A percentile compares a stretch with the other conserved stretches of the same genome.
Evolutionary conservation across 2,888 invertebrate genomes (phyloP).

Genomic region (Drosophila acutilabella): DNA sequence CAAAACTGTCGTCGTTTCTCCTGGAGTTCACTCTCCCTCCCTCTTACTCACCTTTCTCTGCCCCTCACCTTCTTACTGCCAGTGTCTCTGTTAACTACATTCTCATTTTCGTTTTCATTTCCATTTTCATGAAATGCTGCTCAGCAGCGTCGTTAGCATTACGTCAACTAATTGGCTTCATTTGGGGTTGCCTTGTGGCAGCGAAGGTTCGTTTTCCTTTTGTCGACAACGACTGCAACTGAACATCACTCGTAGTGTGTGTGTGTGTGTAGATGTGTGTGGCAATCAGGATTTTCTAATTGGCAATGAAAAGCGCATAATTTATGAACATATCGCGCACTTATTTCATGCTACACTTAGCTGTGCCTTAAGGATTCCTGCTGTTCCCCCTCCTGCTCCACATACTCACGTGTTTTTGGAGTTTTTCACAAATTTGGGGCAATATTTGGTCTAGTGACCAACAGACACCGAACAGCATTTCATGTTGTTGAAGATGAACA

Average conservation of each 20-base stretch:
- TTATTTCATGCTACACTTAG: conserved; percentile 68
- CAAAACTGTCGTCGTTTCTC: conserved; percentile 59
- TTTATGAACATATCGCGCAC: conserved; percentile 75
- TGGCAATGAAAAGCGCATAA: conserved; percentile 79
- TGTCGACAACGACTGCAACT: conserved; percentile 40
- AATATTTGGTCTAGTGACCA: not conserved
- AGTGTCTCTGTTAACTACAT: not conserved
- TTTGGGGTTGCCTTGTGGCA: conserved; percentile 76
- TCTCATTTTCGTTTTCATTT: not conserved
- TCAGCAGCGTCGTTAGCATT: conserved; percentile 69
- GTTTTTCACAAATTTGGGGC: not conserved
- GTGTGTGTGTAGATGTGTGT: conserved; percentile 32
- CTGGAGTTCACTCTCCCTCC: not conserved
- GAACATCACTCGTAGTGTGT: conserved; percentile 15
- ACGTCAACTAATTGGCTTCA: conserved; percentile 80
- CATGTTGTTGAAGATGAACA: not conserved
- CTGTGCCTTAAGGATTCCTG: not conserved
- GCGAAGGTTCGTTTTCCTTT: conserved; percentile 44
- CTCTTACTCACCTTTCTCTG: too few relatives aligned
- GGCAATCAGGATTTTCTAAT: conserved; percentile 74
- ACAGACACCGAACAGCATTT: not conserved
- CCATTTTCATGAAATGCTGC: conserved; percentile 3
- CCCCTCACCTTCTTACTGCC: not conserved
- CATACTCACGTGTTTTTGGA: too few relatives aligned
- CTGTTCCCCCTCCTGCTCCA: not conserved